A percentile compares a stretch with the other conserved stretches of the same genome.
These are phyloP conservation scores for Buteo buteo DNA, from an alignment of 2,113 vertebrate species.

Conservation along the genomic window DNA sequence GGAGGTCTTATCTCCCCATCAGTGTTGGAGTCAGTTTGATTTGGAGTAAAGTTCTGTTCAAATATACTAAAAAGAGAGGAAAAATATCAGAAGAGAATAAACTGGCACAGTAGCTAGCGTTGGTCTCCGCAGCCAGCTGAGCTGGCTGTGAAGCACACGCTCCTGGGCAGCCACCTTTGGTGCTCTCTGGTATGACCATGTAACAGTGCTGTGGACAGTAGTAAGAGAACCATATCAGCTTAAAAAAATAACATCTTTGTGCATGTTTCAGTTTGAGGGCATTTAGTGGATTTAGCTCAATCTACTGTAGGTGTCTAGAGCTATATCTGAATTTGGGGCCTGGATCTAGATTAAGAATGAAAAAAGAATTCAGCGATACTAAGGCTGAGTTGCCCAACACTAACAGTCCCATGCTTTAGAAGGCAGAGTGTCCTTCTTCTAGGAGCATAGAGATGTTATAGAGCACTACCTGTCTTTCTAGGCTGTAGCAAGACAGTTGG, in stretches of 20 bases:
- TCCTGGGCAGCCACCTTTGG: background rate
- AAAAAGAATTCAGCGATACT: background rate
- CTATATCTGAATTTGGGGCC: background rate
- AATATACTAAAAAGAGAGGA: background rate
- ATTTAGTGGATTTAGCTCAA: background rate
- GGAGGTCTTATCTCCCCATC: background rate
- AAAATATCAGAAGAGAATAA: background rate
- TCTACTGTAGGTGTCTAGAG: background rate
- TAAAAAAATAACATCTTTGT: background rate
- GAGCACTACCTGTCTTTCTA: background rate
- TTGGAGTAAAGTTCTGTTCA: background rate
- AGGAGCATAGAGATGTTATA: rapidly evolving
- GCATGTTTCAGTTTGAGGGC: background rate
- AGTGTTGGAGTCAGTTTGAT: background rate
- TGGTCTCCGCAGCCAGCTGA: background rate
- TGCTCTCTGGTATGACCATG: background rate
- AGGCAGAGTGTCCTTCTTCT: background rate
- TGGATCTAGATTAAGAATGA: background rate
- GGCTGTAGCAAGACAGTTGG: background rate
- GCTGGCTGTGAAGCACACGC: background rate
- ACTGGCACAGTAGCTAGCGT: background rate
- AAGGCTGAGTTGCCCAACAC: background rate
- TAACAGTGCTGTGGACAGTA: background rate
- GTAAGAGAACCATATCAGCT: background rate
- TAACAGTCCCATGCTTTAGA: background rate